phyloP scores from a whole-genome alignment of 2,797 vertebrate species.

The Sebastes steindachneri region DNA sequence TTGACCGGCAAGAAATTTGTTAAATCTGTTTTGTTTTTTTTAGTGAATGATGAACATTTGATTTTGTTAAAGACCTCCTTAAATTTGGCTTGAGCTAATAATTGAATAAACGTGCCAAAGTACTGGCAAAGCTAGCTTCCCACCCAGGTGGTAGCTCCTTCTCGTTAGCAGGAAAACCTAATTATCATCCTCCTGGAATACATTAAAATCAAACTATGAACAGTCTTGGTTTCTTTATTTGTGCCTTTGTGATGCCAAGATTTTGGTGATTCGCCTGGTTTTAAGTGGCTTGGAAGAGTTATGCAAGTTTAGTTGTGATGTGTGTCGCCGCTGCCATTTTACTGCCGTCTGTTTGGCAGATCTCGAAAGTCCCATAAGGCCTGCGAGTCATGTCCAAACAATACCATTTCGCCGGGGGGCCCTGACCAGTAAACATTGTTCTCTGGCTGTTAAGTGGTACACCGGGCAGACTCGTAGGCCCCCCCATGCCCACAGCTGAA shows the following conservation, averaged over 20 bases:
- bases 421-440: slow-evolving; percentile 36
- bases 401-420: slow-evolving; percentile 19
- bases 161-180: slow-evolving; percentile 3
- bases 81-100: not conserved
- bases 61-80: not conserved
- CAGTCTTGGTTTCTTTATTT: not conserved
- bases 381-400: slow-evolving; percentile 33
- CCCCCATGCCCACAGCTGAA: slow-evolving; percentile 21
- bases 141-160: slow-evolving; percentile 1
- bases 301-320: not conserved
- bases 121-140: not conserved
- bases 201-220: not conserved
- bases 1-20: not conserved
- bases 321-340: not conserved
- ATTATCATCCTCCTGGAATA: slow-evolving; percentile 10
- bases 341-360: slow-evolving; percentile 25
- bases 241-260: not conserved
- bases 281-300: not conserved
- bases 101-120: slow-evolving; percentile 15
- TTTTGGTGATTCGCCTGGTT: not conserved
- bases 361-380: slow-evolving; percentile 23
- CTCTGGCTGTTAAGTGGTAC: slow-evolving; percentile 25
- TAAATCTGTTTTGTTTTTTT: not conserved
- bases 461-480: not conserved
- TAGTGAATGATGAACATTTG: not conserved